Base-by-base conservation (phyloP, 2,888 invertebrate species). In the Ormyrus rosae region DNA sequence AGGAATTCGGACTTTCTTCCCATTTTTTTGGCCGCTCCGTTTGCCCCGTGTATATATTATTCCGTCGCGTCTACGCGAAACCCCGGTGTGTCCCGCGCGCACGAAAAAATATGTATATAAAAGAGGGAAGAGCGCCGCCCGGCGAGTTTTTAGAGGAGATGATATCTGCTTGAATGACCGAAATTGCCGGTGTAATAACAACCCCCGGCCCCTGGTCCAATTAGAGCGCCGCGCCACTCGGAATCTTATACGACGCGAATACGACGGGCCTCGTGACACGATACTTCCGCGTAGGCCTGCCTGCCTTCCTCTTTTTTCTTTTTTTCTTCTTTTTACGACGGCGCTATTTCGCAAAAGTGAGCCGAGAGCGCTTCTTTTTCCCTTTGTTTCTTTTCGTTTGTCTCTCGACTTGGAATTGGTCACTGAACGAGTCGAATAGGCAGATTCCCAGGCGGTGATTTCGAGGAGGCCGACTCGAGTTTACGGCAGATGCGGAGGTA, bases 181-280 rank as follows among this genome's bases (percentile, higher is more conserved):
- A 87, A 87, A 87, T 86, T 84, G 82, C 84, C 83, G 84, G 82
- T 83, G 80, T 84, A 82, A 83, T 82, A 75, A 82, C 80, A 78
- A 81, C 82, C 81, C 69, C 71, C 34, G 34, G 34, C 4, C 65
- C 63, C n/a, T 56, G 81, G 82, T 83, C 83, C 85, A 86, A 87
- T 87, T 86, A 85, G 85, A 81, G 79, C 84, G 81, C 83, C 81
- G 78, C 34, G 34, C 34, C 48, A 71, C 6, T 50, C 55, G 64
- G 72, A 83, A 68, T 69, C 10, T 10, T 58, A 50, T 64, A 58
- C 48, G 74, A 74, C 60, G 55, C 58, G 70, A 45, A 81, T 78
- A 84, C 83, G 82, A 69, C 48, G 53, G n/a, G 2, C 34, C 67
- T 81, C 81, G 76, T 82, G 84, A 84, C 84, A 83, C 73, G 81